Evolutionary conservation across 2,113 vertebrate genomes (phyloP), one percentile per base, ranked within the genome.

Genomic region (Oceanites oceanicus): DNA sequence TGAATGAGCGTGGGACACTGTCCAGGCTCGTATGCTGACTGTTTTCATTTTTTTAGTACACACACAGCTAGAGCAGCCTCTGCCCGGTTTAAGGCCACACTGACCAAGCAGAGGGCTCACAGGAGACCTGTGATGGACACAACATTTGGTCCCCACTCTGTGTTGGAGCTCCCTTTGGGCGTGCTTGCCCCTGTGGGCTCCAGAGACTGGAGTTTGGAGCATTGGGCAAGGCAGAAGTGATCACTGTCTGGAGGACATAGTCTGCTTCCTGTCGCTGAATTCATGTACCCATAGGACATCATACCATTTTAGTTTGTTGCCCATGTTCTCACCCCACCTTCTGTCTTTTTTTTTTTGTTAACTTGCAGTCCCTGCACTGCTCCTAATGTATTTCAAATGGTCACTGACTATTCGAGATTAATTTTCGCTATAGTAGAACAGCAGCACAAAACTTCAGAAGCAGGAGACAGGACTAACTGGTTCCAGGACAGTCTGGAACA

Each of bases 111-210:
- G 38, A 86, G 11, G 15, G 27, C 18, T 68, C 62, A 17, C 10
- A 68, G 44, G 40, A 87, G 61, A 53, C 7, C 44, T 72, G 40
- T 65, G 40, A 22, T 40, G 71, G 22, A 53, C 36, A 55, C 19
- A 40, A 13, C 17, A 29, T 23, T 63, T 1, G 0, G 13, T 53
- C 11, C 17, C 7, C 3, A 0, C 45, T 36, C 40, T 32, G 13
- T 66, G 27, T 7, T 6, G 7, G 19, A 85, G 6, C 26, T 66
- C 20, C 13, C 27, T 72, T 78, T 40, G 40, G 34, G 25, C 19
- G 79, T 1, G 0, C 16, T 75, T 1, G 0, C 6, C 11, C 6
- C 53, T 53, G 18, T 0, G 4, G 18, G 20, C 20, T 89, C n/a
- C 50, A 47, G 17, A 26, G 9, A 38, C 7, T 44, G 56, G 23